Base-by-base conservation (phyloP, 2,888 invertebrate species). In the Ligdia adustata region DNA sequence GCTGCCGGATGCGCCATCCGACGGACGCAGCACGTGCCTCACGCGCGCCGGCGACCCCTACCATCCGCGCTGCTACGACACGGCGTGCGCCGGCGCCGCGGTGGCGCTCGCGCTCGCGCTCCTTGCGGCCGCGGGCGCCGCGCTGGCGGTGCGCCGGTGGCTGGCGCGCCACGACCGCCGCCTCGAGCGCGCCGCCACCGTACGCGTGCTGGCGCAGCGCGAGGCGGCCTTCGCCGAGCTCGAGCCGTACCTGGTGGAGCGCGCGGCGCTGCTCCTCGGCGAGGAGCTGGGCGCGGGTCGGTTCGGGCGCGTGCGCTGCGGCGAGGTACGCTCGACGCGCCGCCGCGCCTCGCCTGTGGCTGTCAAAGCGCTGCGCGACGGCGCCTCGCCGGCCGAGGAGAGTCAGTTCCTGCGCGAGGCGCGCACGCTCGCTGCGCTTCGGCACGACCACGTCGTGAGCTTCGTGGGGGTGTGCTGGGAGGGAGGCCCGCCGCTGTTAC, bases 381-480 rank as follows among this genome's bases (percentile, higher is more conserved):
- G 93, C 5, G 95, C 96, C 60, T 92, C 93, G 0, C 92, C 94
- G 0, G 95, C 96, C 53, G 96, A 96, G 69, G 96, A 97, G 75
- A 82, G 96, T 13, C 81, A 79, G 49, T 69, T 83, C 67, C 86
- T 98, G 32, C 94, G 95, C 38, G 98, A 98, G 78, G 97, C 97
- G 0, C 95, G 96, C 73, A 93, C 95, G 12, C 96, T 98, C 94
- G 97, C 97, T 64, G 59, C 94, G 29, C 96, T 98, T 65, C 93
- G 94, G 38, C 97, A 98, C 75, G 93, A 93, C 62, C 97, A 98
- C 75, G 94, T 98, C 27, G 94, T 98, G 4, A 92, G 93, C 54
- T 87, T 98, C 9, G 78, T 96, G 7, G 98, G 96, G 0, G 96
- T 98, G 6, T 83, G 84, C 55, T 95, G 96, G 57, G 93, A 95